Conservation (phyloP, 2,797 vertebrate species). For the Parauchenoglanis punctatus region DNA sequence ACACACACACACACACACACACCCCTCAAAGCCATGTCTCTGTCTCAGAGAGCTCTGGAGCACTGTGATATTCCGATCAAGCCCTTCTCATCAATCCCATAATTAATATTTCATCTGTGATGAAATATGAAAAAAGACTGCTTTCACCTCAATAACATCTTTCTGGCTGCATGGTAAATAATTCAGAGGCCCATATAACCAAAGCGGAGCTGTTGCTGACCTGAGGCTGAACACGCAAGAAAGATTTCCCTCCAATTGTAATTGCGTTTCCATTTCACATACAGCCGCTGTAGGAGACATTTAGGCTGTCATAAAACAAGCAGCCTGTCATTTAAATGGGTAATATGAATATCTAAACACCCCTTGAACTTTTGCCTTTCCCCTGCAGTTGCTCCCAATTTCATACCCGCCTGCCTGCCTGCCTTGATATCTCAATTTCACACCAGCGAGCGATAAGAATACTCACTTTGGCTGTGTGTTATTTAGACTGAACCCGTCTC, state of each 20-base stretch:
- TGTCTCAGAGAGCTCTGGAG: constrained; percentile 13
- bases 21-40: constrained; percentile 3
- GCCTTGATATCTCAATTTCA: constrained; percentile 55
- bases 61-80: constrained; percentile 12
- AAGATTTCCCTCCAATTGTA: constrained; percentile 27
- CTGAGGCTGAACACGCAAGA: constrained; percentile 12
- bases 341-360: constrained; percentile 41
- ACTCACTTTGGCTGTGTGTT: constrained; percentile 43
- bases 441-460: constrained; percentile 46
- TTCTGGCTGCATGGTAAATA: constrained; percentile 66
- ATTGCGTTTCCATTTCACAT: constrained; percentile 37
- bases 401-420: constrained; percentile 48
- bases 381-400: constrained; percentile 36
- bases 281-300: constrained; percentile 23
- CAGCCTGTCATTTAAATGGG: constrained; percentile 46
- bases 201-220: constrained; percentile 28
- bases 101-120: constrained; percentile 68
- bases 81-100: constrained; percentile 66
- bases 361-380: constrained; percentile 41
- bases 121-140: constrained; percentile 54
- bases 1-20: constrained; percentile 3
- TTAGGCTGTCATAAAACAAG: constrained; percentile 45
- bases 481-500: constrained; percentile 48
- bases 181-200: constrained; percentile 66
- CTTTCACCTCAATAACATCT: constrained; percentile 66